These are phyloP conservation scores for Alectoris magna DNA, from an alignment of 2,797 vertebrate genomes.

Conservation along the genomic window DNA sequence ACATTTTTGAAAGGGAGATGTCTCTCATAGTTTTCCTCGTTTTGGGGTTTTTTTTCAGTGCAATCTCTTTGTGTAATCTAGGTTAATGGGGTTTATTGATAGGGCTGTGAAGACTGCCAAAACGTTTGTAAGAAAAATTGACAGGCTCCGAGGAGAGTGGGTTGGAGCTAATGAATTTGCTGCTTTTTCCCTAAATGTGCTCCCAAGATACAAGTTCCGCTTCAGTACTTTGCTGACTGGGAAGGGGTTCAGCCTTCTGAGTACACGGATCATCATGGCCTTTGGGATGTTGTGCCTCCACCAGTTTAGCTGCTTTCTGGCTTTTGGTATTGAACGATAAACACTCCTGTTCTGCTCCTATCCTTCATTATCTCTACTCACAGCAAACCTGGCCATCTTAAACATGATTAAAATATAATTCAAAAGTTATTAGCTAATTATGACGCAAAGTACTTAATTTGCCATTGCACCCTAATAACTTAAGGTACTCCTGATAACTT, in stretches of 20 bases:
- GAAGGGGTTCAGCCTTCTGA: neutral
- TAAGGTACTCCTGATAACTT: slow-evolving; percentile 66
- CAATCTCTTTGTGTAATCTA: neutral
- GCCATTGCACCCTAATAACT: slow-evolving; percentile 68
- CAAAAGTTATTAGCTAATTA: slow-evolving; percentile 67
- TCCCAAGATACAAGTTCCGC: neutral
- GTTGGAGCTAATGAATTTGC: neutral
- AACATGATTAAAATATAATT: slow-evolving; percentile 61
- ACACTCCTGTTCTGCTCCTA: neutral
- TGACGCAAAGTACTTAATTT: slow-evolving; percentile 70
- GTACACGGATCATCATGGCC: slow-evolving; percentile 35
- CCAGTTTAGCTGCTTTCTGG: neutral
- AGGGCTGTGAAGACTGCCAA: neutral
- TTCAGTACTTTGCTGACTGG: neutral
- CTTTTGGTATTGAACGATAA: slow-evolving; percentile 38
- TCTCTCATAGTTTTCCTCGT: neutral
- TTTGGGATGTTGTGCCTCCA: slow-evolving; percentile 24
- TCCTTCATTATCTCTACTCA: slow-evolving; percentile 48
- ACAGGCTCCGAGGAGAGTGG: neutral
- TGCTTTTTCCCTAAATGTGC: neutral
- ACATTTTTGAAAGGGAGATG: neutral
- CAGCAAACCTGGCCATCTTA: slow-evolving; percentile 65
- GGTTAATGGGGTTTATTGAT: neutral
- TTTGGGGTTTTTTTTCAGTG: no score
- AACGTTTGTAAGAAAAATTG: neutral